Evolutionary conservation across 2,888 invertebrate species (phyloP), one percentile per base, ranked within the genome.

Genomic region (Cryptops parisi): DNA sequence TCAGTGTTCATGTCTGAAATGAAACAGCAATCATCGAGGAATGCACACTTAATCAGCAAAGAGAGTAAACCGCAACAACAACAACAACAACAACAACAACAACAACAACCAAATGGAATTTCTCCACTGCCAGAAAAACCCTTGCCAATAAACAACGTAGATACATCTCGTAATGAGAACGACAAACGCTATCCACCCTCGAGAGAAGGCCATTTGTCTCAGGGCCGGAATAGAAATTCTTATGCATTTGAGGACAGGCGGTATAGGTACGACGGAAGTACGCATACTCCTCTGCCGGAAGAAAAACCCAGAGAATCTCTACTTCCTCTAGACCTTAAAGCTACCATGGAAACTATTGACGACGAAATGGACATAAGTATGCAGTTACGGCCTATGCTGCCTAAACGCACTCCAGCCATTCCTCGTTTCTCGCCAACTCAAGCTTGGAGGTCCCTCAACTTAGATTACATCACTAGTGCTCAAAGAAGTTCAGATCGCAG

Each of bases 341-440:
- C 21, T 15, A 19, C 47, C 9, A 47, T 5, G 17, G 27, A 25
- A 9, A 60, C 53, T 43, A 58, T 55, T 6, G 59, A 60, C 40
- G 60, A 61, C 41, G 60, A 61, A 25, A 57, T 58, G 48, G 82
- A 81, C 47, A 81, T 86, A 52, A 79, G 81, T 23, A 69, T 87
- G 51, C 78, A 81, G 55, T 69, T 87, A 54, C 75, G 85, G 0
- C 86, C 87, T 0, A 85, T 82, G 0, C 65, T 87, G 58, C 87
- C 87, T 1, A 82, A 84, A 64, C 81, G 84, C 58, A 81, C 81
- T 62, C 73, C 81, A 25, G 79, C 82, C 58, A 78, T 84, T 50
- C 84, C 86, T 0, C 71, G 83, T 54, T 88, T 88, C 70, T 86
- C 85, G 1, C 87, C 88, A 0, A 79, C 82, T 0, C 80, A 84